These are phyloP conservation scores for Pheosia gnoma DNA, from an alignment of 2,888 invertebrate species.

Conservation along the genomic window DNA sequence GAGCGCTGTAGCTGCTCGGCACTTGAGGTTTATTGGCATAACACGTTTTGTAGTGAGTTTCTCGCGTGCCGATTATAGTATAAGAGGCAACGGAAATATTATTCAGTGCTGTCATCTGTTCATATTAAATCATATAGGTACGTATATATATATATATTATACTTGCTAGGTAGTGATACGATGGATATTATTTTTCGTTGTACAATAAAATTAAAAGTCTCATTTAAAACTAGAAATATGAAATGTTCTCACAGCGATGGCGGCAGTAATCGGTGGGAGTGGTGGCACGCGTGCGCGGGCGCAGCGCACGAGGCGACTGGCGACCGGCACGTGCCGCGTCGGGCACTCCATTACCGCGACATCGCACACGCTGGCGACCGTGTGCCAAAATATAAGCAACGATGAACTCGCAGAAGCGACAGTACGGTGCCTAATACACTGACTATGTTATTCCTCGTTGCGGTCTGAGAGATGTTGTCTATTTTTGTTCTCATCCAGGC, in stretches of 20 bases:
- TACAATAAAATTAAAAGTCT: slow-evolving; percentile 6
- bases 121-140: too few species aligned
- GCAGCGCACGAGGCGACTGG: slow-evolving; percentile 46
- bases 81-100: slow-evolving; percentile 1
- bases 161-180: too few species aligned
- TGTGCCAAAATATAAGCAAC: slow-evolving; percentile 54
- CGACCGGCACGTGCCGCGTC: slow-evolving; percentile 47
- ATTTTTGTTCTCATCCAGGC: too few species aligned
- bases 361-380: slow-evolving; percentile 51
- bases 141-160: too few species aligned
- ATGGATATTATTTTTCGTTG: too few species aligned
- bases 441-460: background rate
- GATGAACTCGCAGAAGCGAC: slow-evolving; percentile 37
- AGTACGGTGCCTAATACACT: background rate
- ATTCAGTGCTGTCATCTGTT: too few species aligned
- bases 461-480: too few species aligned
- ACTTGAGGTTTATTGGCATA: slow-evolving; percentile 72
- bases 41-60: slow-evolving; percentile 60
- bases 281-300: slow-evolving; percentile 53
- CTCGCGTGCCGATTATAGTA: slow-evolving; percentile 29
- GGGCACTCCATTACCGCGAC: slow-evolving; percentile 77
- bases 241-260: slow-evolving; percentile 65
- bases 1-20: slow-evolving; percentile 51
- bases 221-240: slow-evolving; percentile 21
- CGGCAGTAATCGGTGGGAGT: slow-evolving; percentile 80